Evolutionary conservation across 2,888 invertebrate genomes (phyloP).

Genomic region (Emmelina monodactyla): DNA sequence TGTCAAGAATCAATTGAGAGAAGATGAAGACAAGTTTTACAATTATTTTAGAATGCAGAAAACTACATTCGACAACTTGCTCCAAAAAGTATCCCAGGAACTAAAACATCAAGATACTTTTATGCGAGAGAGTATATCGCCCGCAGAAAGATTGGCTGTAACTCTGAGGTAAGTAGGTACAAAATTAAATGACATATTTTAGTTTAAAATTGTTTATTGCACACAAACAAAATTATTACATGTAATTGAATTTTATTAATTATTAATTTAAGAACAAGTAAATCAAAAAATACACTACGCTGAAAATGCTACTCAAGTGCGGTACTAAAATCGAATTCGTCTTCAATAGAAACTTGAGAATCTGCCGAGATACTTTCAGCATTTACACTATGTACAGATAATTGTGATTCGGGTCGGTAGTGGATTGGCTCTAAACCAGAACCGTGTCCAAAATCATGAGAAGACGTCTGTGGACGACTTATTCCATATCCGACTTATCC

Average conservation of each 20-base stretch:
- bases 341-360: slow-evolving; percentile 18
- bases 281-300: slow-evolving; percentile 16
- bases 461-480: slow-evolving; percentile 17
- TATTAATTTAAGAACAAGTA: slow-evolving; percentile 16
- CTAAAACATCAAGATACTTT: slow-evolving; percentile 16
- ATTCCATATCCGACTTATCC: slow-evolving; percentile 18
- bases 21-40: slow-evolving; percentile 15
- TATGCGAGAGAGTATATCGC: slow-evolving; percentile 17
- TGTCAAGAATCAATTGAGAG: slow-evolving; percentile 14
- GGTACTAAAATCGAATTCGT: slow-evolving; percentile 19
- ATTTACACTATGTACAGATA: slow-evolving; percentile 18
- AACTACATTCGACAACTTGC: slow-evolving; percentile 15
- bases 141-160: slow-evolving; percentile 18
- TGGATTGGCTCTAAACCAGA: slow-evolving; percentile 18
- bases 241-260: slow-evolving; percentile 15
- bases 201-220: slow-evolving; percentile 16
- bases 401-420: slow-evolving; percentile 18
- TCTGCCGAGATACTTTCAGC: slow-evolving; percentile 18
- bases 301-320: slow-evolving; percentile 17
- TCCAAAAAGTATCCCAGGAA: slow-evolving; percentile 15
- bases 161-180: slow-evolving; percentile 17
- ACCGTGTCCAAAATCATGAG: slow-evolving; percentile 18
- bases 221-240: slow-evolving; percentile 16
- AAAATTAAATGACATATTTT: slow-evolving; percentile 17
- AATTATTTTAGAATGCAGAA: slow-evolving; percentile 16